Percentiles rank a stretch among this genome's conserved stretches.
phyloP scores from a whole-genome alignment of 2,113 vertebrate species.

The Chrysemys picta region DNA sequence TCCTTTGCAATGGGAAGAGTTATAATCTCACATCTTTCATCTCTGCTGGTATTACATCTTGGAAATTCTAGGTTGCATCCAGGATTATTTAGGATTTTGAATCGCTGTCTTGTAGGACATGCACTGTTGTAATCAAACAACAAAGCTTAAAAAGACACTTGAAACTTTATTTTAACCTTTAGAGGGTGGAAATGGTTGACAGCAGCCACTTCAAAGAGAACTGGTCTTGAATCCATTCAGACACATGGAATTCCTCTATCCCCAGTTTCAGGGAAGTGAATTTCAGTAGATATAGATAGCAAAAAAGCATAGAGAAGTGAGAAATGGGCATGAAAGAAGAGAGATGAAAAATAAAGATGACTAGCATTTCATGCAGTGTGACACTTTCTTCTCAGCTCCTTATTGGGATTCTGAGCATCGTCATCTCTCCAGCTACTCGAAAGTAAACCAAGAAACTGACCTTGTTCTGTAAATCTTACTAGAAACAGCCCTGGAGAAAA shows the following conservation, averaged over 20 bases:
- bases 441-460: not conserved
- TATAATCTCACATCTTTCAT: not conserved
- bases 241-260: not conserved
- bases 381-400: not conserved
- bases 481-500: not conserved
- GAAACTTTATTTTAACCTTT: not conserved
- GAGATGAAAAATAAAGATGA: not conserved
- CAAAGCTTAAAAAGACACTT: not conserved
- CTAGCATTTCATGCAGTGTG: not conserved
- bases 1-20: not conserved
- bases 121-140: not conserved
- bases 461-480: not conserved
- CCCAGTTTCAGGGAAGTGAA: not conserved
- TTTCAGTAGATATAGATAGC: not conserved
- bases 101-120: not conserved
- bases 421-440: not conserved
- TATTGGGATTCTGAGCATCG: not conserved
- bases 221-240: not conserved
- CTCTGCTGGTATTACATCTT: not conserved
- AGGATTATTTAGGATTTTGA: not conserved
- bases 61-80: not conserved
- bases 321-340: not conserved
- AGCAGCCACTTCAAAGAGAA: not conserved
- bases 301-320: not conserved
- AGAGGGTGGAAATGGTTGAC: not conserved